These are phyloP conservation scores for Lepus americanus DNA, from an alignment of 2,113 vertebrate genomes.

Conservation along the genomic window DNA sequence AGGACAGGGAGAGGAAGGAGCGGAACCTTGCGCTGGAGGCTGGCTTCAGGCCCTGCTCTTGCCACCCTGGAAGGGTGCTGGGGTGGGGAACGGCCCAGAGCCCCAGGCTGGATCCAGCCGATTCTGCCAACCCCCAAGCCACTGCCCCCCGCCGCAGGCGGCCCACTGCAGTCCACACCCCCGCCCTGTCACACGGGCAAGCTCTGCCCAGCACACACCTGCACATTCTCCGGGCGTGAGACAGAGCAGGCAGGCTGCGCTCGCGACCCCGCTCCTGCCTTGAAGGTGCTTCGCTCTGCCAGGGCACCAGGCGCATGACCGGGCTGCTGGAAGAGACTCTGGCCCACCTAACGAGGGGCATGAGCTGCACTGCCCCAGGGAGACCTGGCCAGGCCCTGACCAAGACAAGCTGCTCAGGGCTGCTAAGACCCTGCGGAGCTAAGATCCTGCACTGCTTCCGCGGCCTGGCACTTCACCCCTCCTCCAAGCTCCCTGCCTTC, in stretches of 20 bases:
- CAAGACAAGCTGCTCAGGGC: background rate
- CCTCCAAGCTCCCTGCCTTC: background rate
- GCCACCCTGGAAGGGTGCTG: background rate
- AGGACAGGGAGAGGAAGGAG: fast-evolving
- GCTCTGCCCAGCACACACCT: background rate
- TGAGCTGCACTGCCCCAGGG: too few species aligned
- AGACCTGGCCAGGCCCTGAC: background rate
- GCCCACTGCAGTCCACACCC: fast-evolving
- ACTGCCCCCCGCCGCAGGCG: too few species aligned
- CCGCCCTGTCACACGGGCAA: fast-evolving
- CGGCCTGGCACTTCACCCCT: too few species aligned
- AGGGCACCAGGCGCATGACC: fast-evolving
- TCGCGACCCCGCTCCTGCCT: background rate
- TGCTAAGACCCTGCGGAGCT: too few species aligned
- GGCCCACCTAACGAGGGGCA: background rate
- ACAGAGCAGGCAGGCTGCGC: background rate
- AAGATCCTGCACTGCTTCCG: background rate
- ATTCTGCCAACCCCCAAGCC: too few species aligned
- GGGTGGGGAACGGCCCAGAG: background rate
- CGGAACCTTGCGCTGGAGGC: background rate
- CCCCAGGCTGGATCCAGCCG: too few species aligned
- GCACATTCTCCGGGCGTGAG: background rate
- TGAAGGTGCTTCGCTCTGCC: background rate
- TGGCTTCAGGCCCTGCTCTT: background rate
- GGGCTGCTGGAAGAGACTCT: too few species aligned